Evolutionary conservation across 2,888 invertebrate species (phyloP), one percentile per base, ranked within the genome.

Genomic region (Busseola fusca): DNA sequence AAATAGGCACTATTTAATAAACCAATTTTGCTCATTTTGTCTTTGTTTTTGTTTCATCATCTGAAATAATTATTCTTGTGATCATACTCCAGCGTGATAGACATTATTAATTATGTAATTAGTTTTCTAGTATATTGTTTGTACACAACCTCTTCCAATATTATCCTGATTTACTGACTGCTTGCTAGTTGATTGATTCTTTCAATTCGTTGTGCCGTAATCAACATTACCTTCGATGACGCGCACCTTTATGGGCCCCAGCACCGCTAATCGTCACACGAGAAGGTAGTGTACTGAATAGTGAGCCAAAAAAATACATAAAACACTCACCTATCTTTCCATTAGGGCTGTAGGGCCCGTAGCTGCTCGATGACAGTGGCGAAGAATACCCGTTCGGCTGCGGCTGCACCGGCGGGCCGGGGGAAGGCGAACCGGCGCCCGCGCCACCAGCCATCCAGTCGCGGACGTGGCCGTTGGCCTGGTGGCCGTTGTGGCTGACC

Each of bases 271-370:
- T 21, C 14, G 14, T 42, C 14, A 21, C 14, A 14, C 12, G 12
- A 60, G 21, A 27, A 3, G 25, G 18, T 10, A 42, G 1, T n/a
- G n/a, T n/a, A n/a, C n/a, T 5, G 10, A 34, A 40, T 0, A 3
- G 10, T 10, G 0, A 71, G 3, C 40, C 40, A 66, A 27, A 21
- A 42, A 27, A 21, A 30, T 3, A 30, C 3, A 59, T 25, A 64
- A 37, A 10, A 30, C 18, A 96, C 97, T 97, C 87, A 98, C 98
- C 98, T 96, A 98, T 97, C 96, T 98, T 98, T 89, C 98, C 98
- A 93, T 98, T 98, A 83, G 98, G 98, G 95, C 98, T 98, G 93
- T 98, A 98, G 3, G 98, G 98, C 87, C 98, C 98, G 96, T 98
- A 98, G 96, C 98, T 98, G 93, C 98, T 97, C 27, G 98, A 97